A percentile compares a stretch with the other conserved stretches of the same genome.
Evolutionary conservation across 1,140 invertebrate genomes (phyloP).

Genomic region (Panulirus ornatus): DNA sequence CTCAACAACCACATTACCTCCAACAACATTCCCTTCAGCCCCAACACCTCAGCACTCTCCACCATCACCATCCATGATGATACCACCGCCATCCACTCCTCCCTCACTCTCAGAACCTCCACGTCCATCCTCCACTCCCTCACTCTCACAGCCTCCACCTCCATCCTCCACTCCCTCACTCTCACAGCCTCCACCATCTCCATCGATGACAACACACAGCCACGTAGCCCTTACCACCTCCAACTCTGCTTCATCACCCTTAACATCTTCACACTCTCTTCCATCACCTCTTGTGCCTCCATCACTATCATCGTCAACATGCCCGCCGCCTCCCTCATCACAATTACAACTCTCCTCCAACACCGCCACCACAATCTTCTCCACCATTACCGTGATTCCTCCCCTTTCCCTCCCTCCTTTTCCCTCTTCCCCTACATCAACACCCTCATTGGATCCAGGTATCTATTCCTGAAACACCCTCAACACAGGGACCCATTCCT

Average conservation of each 20-base stretch:
- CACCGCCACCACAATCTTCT: too few species aligned
- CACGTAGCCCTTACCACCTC: neutral
- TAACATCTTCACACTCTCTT: neutral
- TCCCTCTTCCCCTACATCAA: too few species aligned
- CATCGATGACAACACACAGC: neutral
- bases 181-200: neutral
- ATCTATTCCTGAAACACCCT: too few species aligned
- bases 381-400: neutral
- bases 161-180: conserved; percentile 15
- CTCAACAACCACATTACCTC: too few species aligned
- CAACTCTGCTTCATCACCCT: neutral
- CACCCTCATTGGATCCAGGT: too few species aligned
- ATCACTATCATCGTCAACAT: neutral
- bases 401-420: neutral
- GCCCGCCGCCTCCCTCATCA: too few species aligned
- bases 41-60: neutral
- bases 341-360: too few species aligned
- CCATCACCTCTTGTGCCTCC: neutral
- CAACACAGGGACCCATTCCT: too few species aligned
- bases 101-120: neutral
- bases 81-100: neutral
- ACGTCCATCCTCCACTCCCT: neutral
- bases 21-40: neutral
- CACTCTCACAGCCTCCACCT: neutral
- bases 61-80: neutral